A percentile compares a stretch with the other conserved stretches of the same genome.
phyloP scores from a whole-genome alignment of 2,113 vertebrate species.

The Tangachromis dhanisi region DNA sequence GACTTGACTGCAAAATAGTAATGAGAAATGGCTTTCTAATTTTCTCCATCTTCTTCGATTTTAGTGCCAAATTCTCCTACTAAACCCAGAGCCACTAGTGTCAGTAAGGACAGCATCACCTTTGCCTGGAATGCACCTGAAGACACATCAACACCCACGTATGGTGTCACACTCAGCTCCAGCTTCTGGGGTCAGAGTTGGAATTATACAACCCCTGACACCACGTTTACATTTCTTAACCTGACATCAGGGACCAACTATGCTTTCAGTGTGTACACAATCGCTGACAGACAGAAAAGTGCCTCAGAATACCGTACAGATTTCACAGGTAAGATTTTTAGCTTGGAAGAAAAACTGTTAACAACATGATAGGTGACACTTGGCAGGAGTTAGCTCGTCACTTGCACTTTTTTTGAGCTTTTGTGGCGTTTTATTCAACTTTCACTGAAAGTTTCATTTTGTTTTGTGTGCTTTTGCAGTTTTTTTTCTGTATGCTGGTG shows the following conservation, averaged over 20 bases:
- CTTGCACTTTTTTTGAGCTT: neutral
- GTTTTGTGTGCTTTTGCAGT: neutral
- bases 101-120: accelerated
- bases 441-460: neutral
- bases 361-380: neutral
- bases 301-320: accelerated
- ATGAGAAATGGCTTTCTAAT: neutral
- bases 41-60: neutral
- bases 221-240: accelerated
- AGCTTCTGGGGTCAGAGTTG: neutral
- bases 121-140: neutral
- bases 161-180: accelerated
- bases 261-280: accelerated
- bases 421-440: neutral
- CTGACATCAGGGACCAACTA: constrained; percentile 36
- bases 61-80: neutral
- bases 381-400: neutral
- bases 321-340: constrained; percentile 15
- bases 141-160: accelerated
- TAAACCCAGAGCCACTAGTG: accelerated
- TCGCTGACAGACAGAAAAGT: accelerated
- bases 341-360: neutral
- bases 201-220: accelerated
- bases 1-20: neutral
- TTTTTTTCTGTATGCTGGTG: neutral